A percentile compares a stretch with the other conserved stretches of the same genome.
phyloP scores from a whole-genome alignment of 2,797 vertebrate species.

The Sternotherus odoratus region DNA sequence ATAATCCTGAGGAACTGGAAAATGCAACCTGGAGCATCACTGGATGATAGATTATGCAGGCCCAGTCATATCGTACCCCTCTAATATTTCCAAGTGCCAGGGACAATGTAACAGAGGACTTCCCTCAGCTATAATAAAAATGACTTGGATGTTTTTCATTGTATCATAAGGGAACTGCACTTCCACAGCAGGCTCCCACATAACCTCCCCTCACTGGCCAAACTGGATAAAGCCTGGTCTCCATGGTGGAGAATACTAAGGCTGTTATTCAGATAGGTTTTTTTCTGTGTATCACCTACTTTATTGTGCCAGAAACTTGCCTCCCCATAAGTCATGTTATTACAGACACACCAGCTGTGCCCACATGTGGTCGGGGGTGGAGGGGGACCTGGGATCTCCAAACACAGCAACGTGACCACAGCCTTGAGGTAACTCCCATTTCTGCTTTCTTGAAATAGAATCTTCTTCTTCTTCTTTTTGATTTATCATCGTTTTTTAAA shows the following conservation, averaged over 20 bases:
- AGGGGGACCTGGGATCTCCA: not conserved
- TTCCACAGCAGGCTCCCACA: not conserved
- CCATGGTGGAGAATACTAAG: not conserved
- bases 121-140: not conserved
- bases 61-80: not conserved
- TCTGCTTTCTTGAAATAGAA: not conserved
- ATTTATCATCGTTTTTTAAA: not conserved
- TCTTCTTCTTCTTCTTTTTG: slow-evolving; percentile 1
- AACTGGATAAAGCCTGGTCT: not conserved
- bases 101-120: not conserved
- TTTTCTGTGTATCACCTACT: not conserved
- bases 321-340: not conserved
- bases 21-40: not conserved
- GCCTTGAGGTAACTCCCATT: not conserved
- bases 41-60: not conserved
- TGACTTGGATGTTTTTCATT: not conserved
- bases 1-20: not conserved
- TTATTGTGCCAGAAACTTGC: not conserved
- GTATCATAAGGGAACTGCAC: not conserved
- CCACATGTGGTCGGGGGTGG: not conserved
- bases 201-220: not conserved
- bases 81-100: not conserved
- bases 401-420: not conserved
- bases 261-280: not conserved
- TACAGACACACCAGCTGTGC: not conserved